Base-by-base conservation (phyloP, 2,888 invertebrate species). In the Drosophila demipolita region DNA sequence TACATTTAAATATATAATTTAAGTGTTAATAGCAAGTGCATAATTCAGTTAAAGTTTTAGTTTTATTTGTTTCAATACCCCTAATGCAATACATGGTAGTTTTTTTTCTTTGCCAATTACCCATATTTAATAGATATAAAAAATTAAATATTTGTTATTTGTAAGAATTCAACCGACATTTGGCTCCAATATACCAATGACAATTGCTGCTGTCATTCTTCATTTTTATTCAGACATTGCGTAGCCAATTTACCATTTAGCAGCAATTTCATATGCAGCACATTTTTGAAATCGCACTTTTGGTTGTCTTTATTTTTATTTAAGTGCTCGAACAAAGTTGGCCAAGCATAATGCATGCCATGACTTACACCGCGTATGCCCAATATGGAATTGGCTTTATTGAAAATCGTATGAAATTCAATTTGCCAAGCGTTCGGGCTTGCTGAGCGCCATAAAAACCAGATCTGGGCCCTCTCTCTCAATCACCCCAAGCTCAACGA, bases 351-450 rank as follows among this genome's bases (percentile, higher is more conserved):
- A 83, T 73, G 73, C 79, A 73, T 78, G 53, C 40, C 66, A 48
- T 60, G 68, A 29, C 52, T 58, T 35, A 64, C 69, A 71, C 57
- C 78, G 89, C 88, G 88, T 85, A 78, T 83, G 69, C 77, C 73
- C 79, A 77, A 81, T 83, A 74, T 83, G 78, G 73, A 77, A 85
- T 87, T 88, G 85, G 76, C 89, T 73, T 75, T 86, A 89, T 89
- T 87, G 85, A 87, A 85, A 87, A 69, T 82, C 89, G 72, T 73
- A 89, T 85, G 76, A 83, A 81, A 88, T 83, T 87, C 84, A 89
- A 89, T 85, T 85, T 88, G 57, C 70, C 78, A 71, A 82, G 75
- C 71, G 69, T 49, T 68, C 49, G 70, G 36, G 61, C 69, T 66
- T 70, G 50, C 59, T 55, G 73, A 74, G 72, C 65, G 12, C 67